Base-by-base conservation (phyloP, 2,113 vertebrate genomes). In the Tragelaphus scriptus region DNA sequence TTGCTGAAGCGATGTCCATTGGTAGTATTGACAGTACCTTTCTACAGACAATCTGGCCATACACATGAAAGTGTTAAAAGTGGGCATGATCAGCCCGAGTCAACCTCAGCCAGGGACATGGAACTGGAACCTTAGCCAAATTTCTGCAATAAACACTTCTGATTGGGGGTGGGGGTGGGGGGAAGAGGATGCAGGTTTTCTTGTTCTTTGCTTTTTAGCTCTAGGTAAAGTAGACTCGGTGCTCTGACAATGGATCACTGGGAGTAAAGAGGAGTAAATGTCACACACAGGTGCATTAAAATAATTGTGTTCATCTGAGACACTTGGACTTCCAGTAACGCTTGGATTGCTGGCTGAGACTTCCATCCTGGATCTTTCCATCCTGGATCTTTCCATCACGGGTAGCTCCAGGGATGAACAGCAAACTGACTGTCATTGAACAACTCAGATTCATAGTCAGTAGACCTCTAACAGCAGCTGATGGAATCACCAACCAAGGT, bases 121-220 rank as follows among this genome's bases (percentile, higher is more conserved):
- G 61, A 15, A 30, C 28, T 63, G 28, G 61, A 30, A 30, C 5
- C 59, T 61, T 30, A 26, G 59, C 26, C 59, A 61, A 19, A 68
- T 19, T n/a, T 68, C 63, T 9, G 6, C 63, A n/a, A n/a, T 68
- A n/a, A n/a, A 68, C 32, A 19, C 63, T n/a, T 68, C 3, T n/a
- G 63, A 19, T 9, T 68, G n/a, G 0, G 7, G 0, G 1, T 15
- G 32, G 32, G 5, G 40, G 40, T 40, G 40, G 1, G n/a, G 40
- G 1, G n/a, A 68, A 68, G 63, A 68, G 32, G 16, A n/a, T 68
- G 63, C 63, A 68, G 32, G 63, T n/a, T 68, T 68, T n/a, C 63
- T 68, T 68, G 30, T 9, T 19, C 19, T 68, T n/a, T 68, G 32
- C 63, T 68, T 68, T 19, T n/a, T 68, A n/a, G 16, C 63, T 19